Percentiles rank a stretch among this genome's conserved stretches.
These are phyloP conservation scores for Carduelis carduelis DNA, from an alignment of 2,797 vertebrate genomes.

Conservation along the genomic window DNA sequence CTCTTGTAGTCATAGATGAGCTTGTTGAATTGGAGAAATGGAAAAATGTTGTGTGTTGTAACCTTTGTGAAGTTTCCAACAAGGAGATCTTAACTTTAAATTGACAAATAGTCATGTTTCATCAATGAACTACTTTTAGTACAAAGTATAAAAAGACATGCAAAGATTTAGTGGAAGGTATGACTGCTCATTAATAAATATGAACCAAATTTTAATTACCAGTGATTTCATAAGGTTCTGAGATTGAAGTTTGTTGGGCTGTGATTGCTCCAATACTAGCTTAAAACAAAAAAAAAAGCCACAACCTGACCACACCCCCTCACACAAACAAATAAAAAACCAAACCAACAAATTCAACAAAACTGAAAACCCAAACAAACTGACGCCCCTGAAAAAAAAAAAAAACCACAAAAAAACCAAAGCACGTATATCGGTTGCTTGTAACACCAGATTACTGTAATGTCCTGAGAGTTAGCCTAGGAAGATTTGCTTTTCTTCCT, in stretches of 20 bases:
- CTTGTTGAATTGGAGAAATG: neutral
- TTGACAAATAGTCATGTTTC: neutral
- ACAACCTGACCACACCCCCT: fast-evolving
- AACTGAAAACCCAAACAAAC: neutral
- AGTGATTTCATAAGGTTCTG: neutral
- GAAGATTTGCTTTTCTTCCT: neutral
- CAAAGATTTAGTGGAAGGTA: neutral
- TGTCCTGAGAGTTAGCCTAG: neutral
- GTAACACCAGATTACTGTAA: neutral
- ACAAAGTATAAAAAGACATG: neutral
- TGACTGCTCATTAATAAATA: neutral
- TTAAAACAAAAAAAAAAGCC: neutral
- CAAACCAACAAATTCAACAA: neutral
- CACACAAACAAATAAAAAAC: neutral
- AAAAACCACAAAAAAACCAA: neutral
- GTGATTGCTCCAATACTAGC: neutral
- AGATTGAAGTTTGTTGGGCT: neutral
- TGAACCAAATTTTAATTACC: neutral
- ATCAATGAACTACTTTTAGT: neutral
- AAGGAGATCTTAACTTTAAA: neutral
- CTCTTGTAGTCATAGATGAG: neutral
- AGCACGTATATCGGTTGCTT: fast-evolving
- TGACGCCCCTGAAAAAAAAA: fast-evolving
- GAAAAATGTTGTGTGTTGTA: neutral
- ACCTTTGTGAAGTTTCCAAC: neutral